Conservation (phyloP, 1,140 invertebrate species). For the Plodia interpunctella region DNA sequence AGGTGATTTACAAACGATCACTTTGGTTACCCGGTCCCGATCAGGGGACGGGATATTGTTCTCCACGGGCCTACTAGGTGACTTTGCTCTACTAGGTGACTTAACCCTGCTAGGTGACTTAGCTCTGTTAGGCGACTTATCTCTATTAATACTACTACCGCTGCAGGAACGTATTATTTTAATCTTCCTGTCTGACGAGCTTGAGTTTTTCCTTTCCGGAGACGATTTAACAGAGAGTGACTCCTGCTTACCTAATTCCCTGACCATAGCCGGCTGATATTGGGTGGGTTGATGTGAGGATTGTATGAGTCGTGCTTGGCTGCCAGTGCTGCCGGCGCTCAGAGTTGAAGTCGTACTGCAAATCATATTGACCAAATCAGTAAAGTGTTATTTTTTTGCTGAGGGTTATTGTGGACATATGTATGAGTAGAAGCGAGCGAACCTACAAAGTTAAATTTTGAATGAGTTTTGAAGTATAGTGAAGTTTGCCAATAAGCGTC, state of each 20-base stretch:
- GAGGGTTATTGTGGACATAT: slow-evolving; percentile 49
- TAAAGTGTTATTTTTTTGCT: slow-evolving; percentile 6
- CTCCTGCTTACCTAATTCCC: slow-evolving; percentile 89
- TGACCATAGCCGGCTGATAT: slow-evolving; percentile 89
- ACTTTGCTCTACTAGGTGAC: slow-evolving; percentile 63
- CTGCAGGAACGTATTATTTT: slow-evolving; percentile 71
- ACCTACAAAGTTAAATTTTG: slow-evolving; percentile 51
- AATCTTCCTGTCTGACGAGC: slow-evolving; percentile 54
- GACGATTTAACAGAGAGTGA: slow-evolving; percentile 72
- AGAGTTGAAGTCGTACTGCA: slow-evolving; percentile 93
- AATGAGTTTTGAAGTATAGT: slow-evolving; percentile 29
- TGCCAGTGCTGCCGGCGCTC: slow-evolving; percentile 94
- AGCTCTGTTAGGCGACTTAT: slow-evolving; percentile 66
- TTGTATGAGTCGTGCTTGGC: slow-evolving; percentile 94
- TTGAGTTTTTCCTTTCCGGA: slow-evolving; percentile 54
- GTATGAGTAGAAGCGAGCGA: slow-evolving; percentile 62
- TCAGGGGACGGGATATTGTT: slow-evolving; percentile 44
- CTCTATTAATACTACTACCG: slow-evolving; percentile 68
- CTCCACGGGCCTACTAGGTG: slow-evolving; percentile 51
- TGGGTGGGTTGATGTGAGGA: slow-evolving; percentile 94
- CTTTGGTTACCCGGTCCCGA: slow-evolving; percentile 69
- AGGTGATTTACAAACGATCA: slow-evolving; percentile 75
- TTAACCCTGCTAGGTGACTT: too few species aligned
- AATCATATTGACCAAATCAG: slow-evolving; percentile 14
- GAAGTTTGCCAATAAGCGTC: slow-evolving; percentile 28